Conservation (phyloP, 92 coral and sea anemone genomes). For the Umimayanthus chanpuru region DNA sequence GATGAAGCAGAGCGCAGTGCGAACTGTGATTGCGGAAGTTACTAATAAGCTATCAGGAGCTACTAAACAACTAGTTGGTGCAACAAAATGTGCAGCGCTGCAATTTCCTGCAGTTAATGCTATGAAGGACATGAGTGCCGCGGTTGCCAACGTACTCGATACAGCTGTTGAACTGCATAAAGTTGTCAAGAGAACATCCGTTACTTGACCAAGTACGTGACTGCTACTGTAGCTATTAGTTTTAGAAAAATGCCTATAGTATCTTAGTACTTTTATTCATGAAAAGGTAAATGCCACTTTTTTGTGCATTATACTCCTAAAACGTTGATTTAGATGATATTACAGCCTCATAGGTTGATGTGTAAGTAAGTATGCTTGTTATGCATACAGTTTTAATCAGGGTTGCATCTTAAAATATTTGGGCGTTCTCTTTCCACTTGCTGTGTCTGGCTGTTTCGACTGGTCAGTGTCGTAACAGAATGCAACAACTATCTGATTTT, state of each 20-base stretch:
- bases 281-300: no score
- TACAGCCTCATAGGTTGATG: not conserved
- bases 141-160: conserved; percentile 76
- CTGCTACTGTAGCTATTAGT: not conserved
- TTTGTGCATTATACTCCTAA: not conserved
- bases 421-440: not conserved
- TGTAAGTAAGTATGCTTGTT: not conserved
- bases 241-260: not conserved
- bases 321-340: not conserved
- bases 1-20: conserved; percentile 61
- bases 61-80: conserved; percentile 75
- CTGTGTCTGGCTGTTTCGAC: not conserved
- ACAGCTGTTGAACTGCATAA: conserved; percentile 89
- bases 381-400: not conserved
- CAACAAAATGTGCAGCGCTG: conserved; percentile 88
- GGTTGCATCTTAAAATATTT: not conserved
- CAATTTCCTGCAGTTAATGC: conserved; percentile 87
- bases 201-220: conserved; percentile 21
- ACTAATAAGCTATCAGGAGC: conserved; percentile 79
- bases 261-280: not conserved
- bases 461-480: not conserved
- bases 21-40: conserved; percentile 57
- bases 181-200: conserved; percentile 62
- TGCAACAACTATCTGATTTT: no score
- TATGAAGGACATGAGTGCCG: conserved; percentile 81